These are phyloP conservation scores for Muscicapa comitata DNA, from an alignment of 2,797 vertebrate species.

Conservation along the genomic window DNA sequence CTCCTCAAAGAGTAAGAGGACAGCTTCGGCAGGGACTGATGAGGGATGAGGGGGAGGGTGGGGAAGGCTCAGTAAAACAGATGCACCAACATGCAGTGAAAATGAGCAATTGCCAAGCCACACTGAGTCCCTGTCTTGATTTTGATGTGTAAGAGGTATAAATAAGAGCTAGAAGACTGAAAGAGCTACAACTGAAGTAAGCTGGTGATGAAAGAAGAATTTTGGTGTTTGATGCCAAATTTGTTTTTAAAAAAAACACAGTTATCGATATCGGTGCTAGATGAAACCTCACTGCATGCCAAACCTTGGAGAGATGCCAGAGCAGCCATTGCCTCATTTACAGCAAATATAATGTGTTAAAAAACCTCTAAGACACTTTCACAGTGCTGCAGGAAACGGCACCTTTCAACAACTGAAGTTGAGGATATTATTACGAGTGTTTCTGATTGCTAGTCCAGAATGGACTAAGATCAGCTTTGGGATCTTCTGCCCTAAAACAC, in stretches of 20 bases:
- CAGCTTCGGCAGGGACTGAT: neutral
- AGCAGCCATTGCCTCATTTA: neutral
- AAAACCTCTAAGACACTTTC: neutral
- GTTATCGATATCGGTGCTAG: neutral
- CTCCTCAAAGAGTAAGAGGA: neutral
- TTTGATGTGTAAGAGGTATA: neutral
- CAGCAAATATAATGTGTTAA: neutral
- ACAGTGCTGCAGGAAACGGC: neutral
- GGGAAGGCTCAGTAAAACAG: neutral
- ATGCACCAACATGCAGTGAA: neutral
- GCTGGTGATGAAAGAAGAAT: neutral
- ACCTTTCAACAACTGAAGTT: neutral
- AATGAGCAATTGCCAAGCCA: neutral
- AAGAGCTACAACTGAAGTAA: neutral
- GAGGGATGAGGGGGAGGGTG: fast-evolving
- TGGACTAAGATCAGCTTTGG: neutral
- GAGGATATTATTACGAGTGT: neutral
- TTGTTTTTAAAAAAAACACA: neutral
- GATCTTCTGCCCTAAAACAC: neutral
- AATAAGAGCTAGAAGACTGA: neutral
- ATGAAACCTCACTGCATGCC: neutral
- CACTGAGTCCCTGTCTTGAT: neutral
- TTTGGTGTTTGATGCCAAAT: neutral
- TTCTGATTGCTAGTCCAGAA: neutral
- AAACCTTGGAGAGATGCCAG: neutral